Conservation (phyloP, 1,140 invertebrate species). For the Carposina sasakii region DNA sequence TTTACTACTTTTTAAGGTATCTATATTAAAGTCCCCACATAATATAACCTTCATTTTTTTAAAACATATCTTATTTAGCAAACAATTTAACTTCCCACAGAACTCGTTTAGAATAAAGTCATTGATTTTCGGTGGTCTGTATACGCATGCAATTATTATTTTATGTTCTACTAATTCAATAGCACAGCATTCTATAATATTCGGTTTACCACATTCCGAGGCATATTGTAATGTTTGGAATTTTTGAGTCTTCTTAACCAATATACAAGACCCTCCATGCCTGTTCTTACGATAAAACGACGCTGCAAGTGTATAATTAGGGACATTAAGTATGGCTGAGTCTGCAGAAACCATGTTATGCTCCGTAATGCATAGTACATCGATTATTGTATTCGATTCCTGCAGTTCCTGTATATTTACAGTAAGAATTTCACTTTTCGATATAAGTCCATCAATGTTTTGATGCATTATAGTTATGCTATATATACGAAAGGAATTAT, state of each 20-base stretch:
- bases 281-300: background rate
- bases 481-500: background rate
- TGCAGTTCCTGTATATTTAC: background rate
- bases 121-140: background rate
- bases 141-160: background rate
- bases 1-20: background rate
- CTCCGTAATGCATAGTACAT: background rate
- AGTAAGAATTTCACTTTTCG: background rate
- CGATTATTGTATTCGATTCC: background rate
- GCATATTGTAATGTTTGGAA: background rate
- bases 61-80: background rate
- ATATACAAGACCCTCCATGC: background rate
- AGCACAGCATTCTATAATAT: background rate
- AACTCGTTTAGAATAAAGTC: too few relatives aligned
- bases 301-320: background rate
- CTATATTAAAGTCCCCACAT: slow-evolving; percentile 10
- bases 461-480: background rate
- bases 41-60: slow-evolving; percentile 5
- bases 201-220: background rate
- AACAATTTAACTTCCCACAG: too few relatives aligned
- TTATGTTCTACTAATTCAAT: background rate
- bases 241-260: background rate
- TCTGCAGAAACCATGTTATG: background rate
- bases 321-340: background rate
- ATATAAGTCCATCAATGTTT: background rate